Percentiles rank a stretch among this genome's conserved stretches.
phyloP scores from a whole-genome alignment of 2,113 vertebrate genomes.

The Anser brachyrhynchus region DNA sequence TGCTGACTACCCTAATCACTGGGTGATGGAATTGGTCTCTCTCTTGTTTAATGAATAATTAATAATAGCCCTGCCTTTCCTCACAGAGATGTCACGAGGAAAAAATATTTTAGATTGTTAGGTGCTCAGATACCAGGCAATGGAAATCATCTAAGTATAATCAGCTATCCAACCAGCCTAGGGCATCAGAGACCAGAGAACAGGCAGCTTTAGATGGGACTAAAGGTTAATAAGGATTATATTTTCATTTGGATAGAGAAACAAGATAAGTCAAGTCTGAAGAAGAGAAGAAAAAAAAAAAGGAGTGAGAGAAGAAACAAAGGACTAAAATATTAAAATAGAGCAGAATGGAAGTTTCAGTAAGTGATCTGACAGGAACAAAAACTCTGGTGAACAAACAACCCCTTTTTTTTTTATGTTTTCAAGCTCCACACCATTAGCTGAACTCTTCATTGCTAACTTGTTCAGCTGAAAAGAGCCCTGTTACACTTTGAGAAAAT shows the following conservation, averaged over 20 bases:
- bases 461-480: constrained; percentile 45
- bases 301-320: not conserved
- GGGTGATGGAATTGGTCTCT: not conserved
- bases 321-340: not conserved
- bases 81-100: not conserved
- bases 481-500: constrained; percentile 24
- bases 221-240: not conserved
- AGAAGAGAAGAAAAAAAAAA: not conserved
- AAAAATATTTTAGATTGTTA: not conserved
- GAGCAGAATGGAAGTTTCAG: not conserved
- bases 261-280: not conserved
- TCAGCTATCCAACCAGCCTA: not conserved
- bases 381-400: constrained; percentile 40
- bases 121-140: not conserved
- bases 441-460: constrained; percentile 19
- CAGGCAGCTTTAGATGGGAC: not conserved
- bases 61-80: not conserved
- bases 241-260: constrained; percentile 12
- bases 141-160: not conserved
- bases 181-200: not conserved
- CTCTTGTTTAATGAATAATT: constrained; percentile 18
- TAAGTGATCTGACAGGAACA: not conserved
- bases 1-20: not conserved
- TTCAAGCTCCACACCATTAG: constrained; percentile 15
- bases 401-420: not conserved